Evolutionary conservation across 2,113 vertebrate species (phyloP), one percentile per base, ranked within the genome.

Genomic region (Misgurnus mizolepis): DNA sequence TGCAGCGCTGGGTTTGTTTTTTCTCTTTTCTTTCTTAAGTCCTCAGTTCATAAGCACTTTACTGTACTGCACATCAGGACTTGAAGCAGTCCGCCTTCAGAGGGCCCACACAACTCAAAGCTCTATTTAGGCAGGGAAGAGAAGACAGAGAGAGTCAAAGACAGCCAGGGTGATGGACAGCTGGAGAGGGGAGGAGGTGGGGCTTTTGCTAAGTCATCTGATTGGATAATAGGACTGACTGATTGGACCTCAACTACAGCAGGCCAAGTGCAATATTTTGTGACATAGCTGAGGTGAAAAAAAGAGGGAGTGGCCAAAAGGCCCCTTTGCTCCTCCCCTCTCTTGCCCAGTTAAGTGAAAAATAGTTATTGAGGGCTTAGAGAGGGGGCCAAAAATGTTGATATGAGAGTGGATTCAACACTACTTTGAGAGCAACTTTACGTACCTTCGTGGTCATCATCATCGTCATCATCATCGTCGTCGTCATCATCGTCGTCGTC

Each of bases 41-140:
- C 91, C 89, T 82, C 87, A 88, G 91, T 92, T 93, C 91, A 91
- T 90, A 91, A 87, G 87, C 91, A 76, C 80, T 85, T 77, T 75
- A 93, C 90, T 71, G 88, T 87, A 91, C 90, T 90, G 91, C 91
- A 85, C 87, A 62, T 91, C 90, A 89, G 91, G 89, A 91, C 89
- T 91, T 91, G 90, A 82, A 89, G 91, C 91, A 92, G 92, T 89
- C 85, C 91, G 91, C 89, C 92, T 92, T 92, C 92, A 91, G 90
- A 89, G 84, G 89, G 92, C 91, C 91, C 88, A 91, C 88, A 91
- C 89, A 88, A 92, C 87, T 93, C 92, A 93, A 89, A 93, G 92
- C 89, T 93, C 92, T 93, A 89, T 88, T 93, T 91, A 89, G 86
- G 90, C 88, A 89, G 87, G 87, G 89, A 92, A 88, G 88, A 93